These are phyloP conservation scores for Scleropages formosus DNA, from an alignment of 2,797 vertebrate species.

Conservation along the genomic window DNA sequence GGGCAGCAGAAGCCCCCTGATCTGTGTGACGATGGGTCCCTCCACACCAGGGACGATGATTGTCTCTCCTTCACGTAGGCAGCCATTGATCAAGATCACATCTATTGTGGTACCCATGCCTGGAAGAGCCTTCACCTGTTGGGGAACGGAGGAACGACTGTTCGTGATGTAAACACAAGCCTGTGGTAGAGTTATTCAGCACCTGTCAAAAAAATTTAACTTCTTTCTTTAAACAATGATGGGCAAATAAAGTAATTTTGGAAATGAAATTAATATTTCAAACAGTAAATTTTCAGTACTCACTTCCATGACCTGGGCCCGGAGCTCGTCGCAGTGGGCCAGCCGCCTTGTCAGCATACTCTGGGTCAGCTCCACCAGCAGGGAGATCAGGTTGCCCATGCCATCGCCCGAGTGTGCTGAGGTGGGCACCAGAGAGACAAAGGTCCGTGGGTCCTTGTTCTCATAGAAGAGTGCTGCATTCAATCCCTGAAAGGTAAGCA, in stretches of 20 bases:
- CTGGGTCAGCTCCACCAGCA: slow-evolving; percentile 92
- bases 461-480: slow-evolving; percentile 93
- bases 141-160: not conserved
- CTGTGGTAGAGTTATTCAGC: not conserved
- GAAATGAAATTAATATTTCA: not conserved
- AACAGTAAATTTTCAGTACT: slow-evolving; percentile 28
- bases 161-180: not conserved
- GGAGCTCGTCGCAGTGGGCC: slow-evolving; percentile 88
- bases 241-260: too few relatives aligned
- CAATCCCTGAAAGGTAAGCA: slow-evolving; percentile 72
- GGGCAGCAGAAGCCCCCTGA: slow-evolving; percentile 88
- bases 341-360: slow-evolving; percentile 89
- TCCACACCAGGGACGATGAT: slow-evolving; percentile 96
- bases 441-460: slow-evolving; percentile 95
- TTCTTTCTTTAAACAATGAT: too few relatives aligned
- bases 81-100: slow-evolving; percentile 92
- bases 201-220: too few relatives aligned
- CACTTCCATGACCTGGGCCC: slow-evolving; percentile 99
- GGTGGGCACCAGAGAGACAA: slow-evolving; percentile 92
- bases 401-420: slow-evolving; percentile 97
- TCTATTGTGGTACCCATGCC: slow-evolving; percentile 99
- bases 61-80: slow-evolving; percentile 86
- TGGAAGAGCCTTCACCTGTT: slow-evolving; percentile 91
- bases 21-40: slow-evolving; percentile 95
- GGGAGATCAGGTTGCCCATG: slow-evolving; percentile 94